phyloP scores from a whole-genome alignment of 1,140 invertebrate genomes.

The Neotoxoptera formosana region DNA sequence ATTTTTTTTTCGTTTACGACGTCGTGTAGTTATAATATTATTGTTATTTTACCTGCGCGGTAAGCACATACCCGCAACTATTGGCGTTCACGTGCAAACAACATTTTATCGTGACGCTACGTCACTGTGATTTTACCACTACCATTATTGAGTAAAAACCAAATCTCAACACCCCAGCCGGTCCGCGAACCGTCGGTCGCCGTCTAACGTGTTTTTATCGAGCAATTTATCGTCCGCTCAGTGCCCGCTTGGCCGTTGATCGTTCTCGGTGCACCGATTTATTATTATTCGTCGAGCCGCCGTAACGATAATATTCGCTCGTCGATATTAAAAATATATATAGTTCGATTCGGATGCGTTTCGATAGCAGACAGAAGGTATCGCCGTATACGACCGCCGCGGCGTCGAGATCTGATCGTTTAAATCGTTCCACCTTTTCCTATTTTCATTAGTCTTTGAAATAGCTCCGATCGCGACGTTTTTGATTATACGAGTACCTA shows the following conservation, averaged over 20 bases:
- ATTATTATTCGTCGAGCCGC: not conserved
- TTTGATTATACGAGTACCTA: not conserved
- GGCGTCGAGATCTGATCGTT: not conserved
- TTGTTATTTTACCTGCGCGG: not conserved
- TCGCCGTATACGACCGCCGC: too few species aligned
- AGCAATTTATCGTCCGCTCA: not conserved
- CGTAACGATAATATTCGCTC: not conserved
- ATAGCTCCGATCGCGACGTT: not conserved
- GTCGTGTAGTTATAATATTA: too few species aligned
- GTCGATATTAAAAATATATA: not conserved
- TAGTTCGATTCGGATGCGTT: not conserved
- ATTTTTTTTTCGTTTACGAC: not conserved
- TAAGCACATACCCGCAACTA: not conserved
- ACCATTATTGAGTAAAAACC: not conserved
- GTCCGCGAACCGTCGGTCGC: not conserved
- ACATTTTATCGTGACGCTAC: not conserved
- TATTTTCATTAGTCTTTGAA: not conserved
- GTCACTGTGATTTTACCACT: constrained; percentile 11
- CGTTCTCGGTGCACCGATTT: not conserved
- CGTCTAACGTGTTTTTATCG: not conserved
- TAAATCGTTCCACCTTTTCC: too few species aligned
- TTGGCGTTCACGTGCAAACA: not conserved
- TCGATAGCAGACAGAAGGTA: not conserved
- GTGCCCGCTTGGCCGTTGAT: not conserved
- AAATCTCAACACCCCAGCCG: constrained; percentile 15